Evolutionary conservation across 2,888 invertebrate genomes (phyloP).

Genomic region (Odontocerum albicorne): DNA sequence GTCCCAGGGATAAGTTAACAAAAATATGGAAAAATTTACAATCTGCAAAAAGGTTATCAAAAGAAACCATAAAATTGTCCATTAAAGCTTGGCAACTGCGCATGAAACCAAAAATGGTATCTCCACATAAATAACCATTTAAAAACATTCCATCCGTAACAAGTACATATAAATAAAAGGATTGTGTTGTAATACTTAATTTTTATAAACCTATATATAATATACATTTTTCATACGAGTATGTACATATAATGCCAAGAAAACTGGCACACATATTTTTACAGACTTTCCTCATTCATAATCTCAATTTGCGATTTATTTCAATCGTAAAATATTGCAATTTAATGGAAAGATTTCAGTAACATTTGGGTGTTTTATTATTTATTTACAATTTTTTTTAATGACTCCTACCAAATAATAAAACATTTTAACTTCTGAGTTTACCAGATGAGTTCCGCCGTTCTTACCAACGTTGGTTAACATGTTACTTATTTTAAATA

Average conservation of each 20-base stretch:
- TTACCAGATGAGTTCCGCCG: too few relatives aligned
- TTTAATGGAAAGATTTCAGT: not conserved
- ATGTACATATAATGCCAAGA: conserved; percentile 20
- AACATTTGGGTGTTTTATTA: conserved; percentile 1
- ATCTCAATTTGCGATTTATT: not conserved
- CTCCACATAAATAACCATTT: too few relatives aligned
- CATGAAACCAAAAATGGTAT: too few relatives aligned
- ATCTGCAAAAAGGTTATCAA: too few relatives aligned
- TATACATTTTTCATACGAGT: conserved; percentile 22
- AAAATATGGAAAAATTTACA: too few relatives aligned
- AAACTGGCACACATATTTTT: conserved; percentile 23
- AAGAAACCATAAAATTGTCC: too few relatives aligned
- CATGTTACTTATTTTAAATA: too few relatives aligned
- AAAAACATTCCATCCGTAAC: conserved; percentile 13
- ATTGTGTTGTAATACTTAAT: conserved; percentile 17
- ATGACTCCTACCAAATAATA: conserved; percentile 16
- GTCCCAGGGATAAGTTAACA: too few relatives aligned
- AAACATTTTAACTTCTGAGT: too few relatives aligned
- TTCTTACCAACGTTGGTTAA: too few relatives aligned
- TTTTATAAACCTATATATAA: conserved; percentile 13
- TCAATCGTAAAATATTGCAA: conserved; percentile 7
- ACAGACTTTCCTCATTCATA: conserved; percentile 7
- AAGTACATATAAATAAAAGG: conserved; percentile 2
- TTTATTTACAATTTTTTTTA: conserved; percentile 9
- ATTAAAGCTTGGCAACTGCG: too few relatives aligned